Base-by-base conservation (phyloP, 2,113 vertebrate genomes). In the Manacus vitellinus region DNA sequence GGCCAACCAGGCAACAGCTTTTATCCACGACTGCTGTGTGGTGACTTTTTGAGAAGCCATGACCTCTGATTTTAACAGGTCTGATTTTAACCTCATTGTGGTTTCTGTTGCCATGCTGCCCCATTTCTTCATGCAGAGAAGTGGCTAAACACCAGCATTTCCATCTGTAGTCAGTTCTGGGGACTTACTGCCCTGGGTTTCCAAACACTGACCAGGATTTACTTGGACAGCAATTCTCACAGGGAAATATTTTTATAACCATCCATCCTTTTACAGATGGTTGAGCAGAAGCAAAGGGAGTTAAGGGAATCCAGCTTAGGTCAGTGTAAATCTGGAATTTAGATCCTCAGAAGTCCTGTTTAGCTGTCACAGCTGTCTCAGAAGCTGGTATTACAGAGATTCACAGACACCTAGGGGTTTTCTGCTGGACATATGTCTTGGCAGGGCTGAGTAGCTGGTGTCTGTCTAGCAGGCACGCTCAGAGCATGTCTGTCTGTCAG, bases 261-360 rank as follows among this genome's bases (percentile, higher is more conserved):
- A 65, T 86, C 33, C 56, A 74, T 92, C 31, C 75, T 80, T 95
- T 93, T 88, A 93, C 92, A 96, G 92, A 84, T 94, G 85, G 88
- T 74, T 88, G 84, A 92, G 67, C 75, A 86, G 88, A 94, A 95
- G 85, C 85, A 88, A 75, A 73, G 55, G 27, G 74, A 85, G 67
- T 85, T 92, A 68, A 75, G 55, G 55, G 78, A 93, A 71, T 90
- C 71, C 43, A 76, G 30, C 61, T 95, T 95, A 89, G 63, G 47
- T 89, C 73, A 72, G 33, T 71, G n/a, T 87, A 95, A 95, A 91
- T 89, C 89, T 88, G 74, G 89, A 92, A 81, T 89, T 92, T 90
- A 95, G 92, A 86, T 81, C 56, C 87, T 91, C 65, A 47, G 11
- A 95, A 91, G 73, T 85, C 74, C 90, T 65, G 20, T 54, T 82